Conservation (phyloP, 1,140 invertebrate genomes). For the Lanistes nyassanus region DNA sequence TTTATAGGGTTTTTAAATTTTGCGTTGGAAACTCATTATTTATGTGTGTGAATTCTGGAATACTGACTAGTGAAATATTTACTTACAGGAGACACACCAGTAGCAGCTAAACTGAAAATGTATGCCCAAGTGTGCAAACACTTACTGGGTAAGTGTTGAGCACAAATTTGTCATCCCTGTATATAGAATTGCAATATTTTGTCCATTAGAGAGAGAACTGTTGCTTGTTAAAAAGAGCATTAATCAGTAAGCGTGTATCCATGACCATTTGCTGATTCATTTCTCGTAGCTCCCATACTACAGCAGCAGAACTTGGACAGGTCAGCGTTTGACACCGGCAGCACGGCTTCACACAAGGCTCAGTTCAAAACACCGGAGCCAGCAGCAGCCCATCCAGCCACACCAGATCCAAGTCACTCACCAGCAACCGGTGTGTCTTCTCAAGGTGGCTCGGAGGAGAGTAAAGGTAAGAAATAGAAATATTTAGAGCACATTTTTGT, state of each 20-base stretch:
- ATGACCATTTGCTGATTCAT: background rate
- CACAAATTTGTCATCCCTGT: background rate
- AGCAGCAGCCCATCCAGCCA: slow-evolving; percentile 23
- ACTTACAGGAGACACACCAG: slow-evolving; percentile 78
- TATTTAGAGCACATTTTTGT: background rate
- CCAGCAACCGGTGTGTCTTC: background rate
- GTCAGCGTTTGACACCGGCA: slow-evolving; percentile 51
- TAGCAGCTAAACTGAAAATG: slow-evolving; percentile 75
- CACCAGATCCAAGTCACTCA: background rate
- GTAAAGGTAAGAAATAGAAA: slow-evolving; percentile 19
- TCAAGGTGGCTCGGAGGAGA: slow-evolving; percentile 6
- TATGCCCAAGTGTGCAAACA: slow-evolving; percentile 81
- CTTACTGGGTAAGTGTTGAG: slow-evolving; percentile 55
- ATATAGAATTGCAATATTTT: background rate
- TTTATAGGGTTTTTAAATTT: no score
- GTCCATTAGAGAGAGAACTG: no score
- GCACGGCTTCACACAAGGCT: slow-evolving; percentile 24
- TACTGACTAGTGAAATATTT: no score
- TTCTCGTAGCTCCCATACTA: slow-evolving; percentile 77
- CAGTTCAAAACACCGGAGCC: slow-evolving; percentile 45
- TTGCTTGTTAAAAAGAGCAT: no score
- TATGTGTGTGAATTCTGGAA: no score
- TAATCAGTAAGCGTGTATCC: background rate
- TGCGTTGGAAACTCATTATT: no score
- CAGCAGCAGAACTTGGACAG: slow-evolving; percentile 74